Percentiles rank a stretch among this genome's conserved stretches.
Evolutionary conservation across 1,140 invertebrate species (phyloP).

Genomic region (Drosophila bocki): DNA sequence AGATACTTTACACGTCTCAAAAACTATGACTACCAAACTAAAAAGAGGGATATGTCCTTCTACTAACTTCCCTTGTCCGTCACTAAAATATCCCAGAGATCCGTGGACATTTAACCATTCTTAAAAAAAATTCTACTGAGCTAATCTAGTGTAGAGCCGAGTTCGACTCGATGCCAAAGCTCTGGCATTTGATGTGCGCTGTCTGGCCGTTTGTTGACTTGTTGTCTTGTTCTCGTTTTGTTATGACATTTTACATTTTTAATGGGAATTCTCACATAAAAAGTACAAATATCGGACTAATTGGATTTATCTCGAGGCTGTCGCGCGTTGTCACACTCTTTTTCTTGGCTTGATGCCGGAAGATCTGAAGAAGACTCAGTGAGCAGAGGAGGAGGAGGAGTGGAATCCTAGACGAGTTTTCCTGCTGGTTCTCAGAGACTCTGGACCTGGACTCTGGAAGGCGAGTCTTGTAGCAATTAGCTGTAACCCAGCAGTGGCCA

Average conservation of each 20-base stretch:
- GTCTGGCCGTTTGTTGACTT: slow-evolving; percentile 54
- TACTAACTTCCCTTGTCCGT: neutral
- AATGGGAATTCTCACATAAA: slow-evolving; percentile 85
- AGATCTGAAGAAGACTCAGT: slow-evolving; percentile 59
- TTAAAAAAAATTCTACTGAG: neutral
- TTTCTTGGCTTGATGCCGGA: slow-evolving; percentile 66
- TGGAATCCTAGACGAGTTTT: slow-evolving; percentile 38
- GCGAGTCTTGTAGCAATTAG: slow-evolving; percentile 72
- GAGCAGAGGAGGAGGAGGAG: slow-evolving; percentile 9
- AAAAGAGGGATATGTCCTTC: neutral
- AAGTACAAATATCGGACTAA: slow-evolving; percentile 85
- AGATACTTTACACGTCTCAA: neutral
- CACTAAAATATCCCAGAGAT: neutral
- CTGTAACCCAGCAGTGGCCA: slow-evolving; percentile 57
- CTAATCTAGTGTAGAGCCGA: slow-evolving; percentile 25
- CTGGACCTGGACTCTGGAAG: slow-evolving; percentile 4
- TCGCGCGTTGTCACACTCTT: slow-evolving; percentile 83
- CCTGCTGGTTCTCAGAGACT: slow-evolving; percentile 35
- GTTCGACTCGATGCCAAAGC: slow-evolving; percentile 20
- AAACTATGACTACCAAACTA: neutral
- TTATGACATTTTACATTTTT: slow-evolving; percentile 84
- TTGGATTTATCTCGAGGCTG: slow-evolving; percentile 85
- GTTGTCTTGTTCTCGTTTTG: slow-evolving; percentile 82
- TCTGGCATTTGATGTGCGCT: slow-evolving; percentile 32
- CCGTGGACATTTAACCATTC: neutral